Evolutionary conservation across 2,888 invertebrate genomes (phyloP).

Genomic region (Nasonovia ribisnigri): DNA sequence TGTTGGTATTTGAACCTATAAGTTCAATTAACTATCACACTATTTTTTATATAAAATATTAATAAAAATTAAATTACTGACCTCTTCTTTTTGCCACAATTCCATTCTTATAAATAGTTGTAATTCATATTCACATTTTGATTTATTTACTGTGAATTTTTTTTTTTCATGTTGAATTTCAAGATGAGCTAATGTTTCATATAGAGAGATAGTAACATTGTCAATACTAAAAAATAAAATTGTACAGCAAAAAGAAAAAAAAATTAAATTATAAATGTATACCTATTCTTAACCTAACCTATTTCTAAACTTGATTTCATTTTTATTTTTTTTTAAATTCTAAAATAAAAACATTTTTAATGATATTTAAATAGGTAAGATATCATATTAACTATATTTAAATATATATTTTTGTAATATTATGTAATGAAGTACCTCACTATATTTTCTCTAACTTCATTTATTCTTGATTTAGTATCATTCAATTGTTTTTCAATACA

Average conservation of each 20-base stretch:
- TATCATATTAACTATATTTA: no score
- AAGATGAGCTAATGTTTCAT: constrained; percentile 46
- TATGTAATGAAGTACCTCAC: not conserved
- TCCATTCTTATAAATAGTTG: constrained; percentile 42
- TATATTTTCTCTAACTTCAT: constrained; percentile 34
- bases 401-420: not conserved
- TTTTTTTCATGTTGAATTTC: constrained; percentile 10
- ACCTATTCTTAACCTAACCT: not conserved
- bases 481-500: constrained; percentile 18
- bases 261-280: not conserved
- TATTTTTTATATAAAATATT: not conserved
- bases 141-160: constrained; percentile 22
- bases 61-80: not conserved
- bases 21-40: not conserved
- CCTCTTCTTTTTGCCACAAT: constrained; percentile 51
- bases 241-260: no score
- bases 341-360: not conserved
- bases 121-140: constrained; percentile 36
- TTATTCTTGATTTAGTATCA: constrained; percentile 12
- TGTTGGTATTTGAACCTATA: not conserved
- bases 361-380: not conserved
- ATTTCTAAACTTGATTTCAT: not conserved
- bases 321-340: not conserved
- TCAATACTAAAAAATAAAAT: constrained; percentile 17
- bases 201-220: not conserved